Evolutionary conservation across 2,113 vertebrate species (phyloP).

Genomic region (Carettochelys insculpta): DNA sequence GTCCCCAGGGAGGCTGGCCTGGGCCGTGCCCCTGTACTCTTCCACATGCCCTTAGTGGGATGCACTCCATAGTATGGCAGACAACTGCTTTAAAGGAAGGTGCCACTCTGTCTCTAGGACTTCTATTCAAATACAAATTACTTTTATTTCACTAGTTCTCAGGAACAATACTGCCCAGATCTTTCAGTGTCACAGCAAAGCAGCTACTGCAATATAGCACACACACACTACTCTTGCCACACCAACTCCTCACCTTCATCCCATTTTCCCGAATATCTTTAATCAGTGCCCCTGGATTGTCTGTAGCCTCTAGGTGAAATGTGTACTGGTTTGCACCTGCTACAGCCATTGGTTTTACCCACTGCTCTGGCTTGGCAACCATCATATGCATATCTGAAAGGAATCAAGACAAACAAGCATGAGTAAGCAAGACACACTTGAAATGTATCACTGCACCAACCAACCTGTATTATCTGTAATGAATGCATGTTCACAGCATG

Average conservation of each 20-base stretch:
- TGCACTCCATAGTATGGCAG: no score
- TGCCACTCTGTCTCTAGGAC: background rate
- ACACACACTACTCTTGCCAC: accelerated
- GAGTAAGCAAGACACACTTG: background rate
- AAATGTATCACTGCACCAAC: background rate
- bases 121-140: background rate
- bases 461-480: background rate
- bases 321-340: constrained; percentile 96
- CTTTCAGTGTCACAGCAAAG: accelerated
- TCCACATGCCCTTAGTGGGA: no score
- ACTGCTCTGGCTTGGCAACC: constrained; percentile 94
- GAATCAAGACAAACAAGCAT: background rate
- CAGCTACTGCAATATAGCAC: accelerated
- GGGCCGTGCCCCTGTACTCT: no score
- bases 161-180: background rate
- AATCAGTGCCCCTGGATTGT: constrained; percentile 92
- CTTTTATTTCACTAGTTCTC: background rate
- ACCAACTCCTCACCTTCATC: constrained; percentile 87
- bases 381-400: constrained; percentile 97
- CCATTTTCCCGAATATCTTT: constrained; percentile 94
- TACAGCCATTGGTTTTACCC: constrained; percentile 96
- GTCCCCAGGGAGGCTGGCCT: no score
- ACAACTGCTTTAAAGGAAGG: background rate
- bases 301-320: constrained; percentile 93
- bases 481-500: background rate